phyloP scores from a whole-genome alignment of 2,113 vertebrate species.

The Camarhynchus parvulus region DNA sequence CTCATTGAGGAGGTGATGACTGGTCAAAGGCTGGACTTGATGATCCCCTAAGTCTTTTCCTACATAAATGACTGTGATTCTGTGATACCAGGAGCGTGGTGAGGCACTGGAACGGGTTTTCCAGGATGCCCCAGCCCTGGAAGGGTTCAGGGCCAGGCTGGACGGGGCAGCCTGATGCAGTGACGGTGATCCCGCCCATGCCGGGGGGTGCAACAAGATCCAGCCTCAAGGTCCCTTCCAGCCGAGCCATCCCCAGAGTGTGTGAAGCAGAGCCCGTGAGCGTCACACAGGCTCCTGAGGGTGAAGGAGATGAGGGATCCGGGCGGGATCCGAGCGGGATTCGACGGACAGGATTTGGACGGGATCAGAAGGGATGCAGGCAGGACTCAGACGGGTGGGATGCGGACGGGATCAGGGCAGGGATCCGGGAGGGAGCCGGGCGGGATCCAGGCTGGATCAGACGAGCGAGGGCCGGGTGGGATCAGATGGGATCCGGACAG shows the following conservation, averaged over 20 bases:
- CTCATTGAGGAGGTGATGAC: background rate
- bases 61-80: background rate
- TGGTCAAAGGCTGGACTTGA: background rate
- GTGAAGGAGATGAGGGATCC: accelerated
- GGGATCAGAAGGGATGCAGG: accelerated
- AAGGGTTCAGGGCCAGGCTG: background rate
- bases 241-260: background rate
- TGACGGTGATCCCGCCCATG: accelerated
- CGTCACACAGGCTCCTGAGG: background rate
- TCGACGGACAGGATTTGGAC: accelerated
- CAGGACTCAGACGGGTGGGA: too few species aligned
- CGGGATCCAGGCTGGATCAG: background rate
- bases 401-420: background rate
- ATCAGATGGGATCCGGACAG: too few species aligned
- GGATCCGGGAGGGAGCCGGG: too few species aligned
- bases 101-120: background rate
- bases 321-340: accelerated
- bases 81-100: background rate
- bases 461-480: background rate
- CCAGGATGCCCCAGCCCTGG: background rate
- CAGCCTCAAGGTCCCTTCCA: background rate
- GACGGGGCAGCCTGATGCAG: accelerated
- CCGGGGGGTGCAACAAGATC: accelerated
- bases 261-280: too few species aligned
- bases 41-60: background rate